Evolutionary conservation across 2,113 vertebrate genomes (phyloP).

Genomic region (Excalfactoria chinensis): DNA sequence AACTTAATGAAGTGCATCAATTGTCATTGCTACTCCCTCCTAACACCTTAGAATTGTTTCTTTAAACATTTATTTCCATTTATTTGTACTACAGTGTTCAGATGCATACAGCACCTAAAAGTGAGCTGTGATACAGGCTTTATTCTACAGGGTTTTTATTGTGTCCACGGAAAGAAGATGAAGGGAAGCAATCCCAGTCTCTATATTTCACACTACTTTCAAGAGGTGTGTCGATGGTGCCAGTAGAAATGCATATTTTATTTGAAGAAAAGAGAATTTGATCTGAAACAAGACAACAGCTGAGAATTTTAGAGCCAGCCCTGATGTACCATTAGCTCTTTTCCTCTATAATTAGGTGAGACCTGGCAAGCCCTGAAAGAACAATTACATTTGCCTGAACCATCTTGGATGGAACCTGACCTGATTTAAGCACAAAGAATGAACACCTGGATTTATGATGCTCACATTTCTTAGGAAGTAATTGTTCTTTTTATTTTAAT

Average conservation of each 20-base stretch:
- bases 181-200: neutral
- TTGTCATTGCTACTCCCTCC: neutral
- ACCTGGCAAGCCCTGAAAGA: neutral
- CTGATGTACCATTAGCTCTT: neutral
- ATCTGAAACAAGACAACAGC: neutral
- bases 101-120: neutral
- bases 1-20: neutral
- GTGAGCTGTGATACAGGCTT: fast-evolving
- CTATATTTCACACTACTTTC: neutral
- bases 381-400: neutral
- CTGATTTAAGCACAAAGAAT: neutral
- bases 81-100: fast-evolving
- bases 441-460: neutral
- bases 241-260: neutral
- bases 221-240: neutral
- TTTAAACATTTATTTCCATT: neutral
- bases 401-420: neutral
- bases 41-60: neutral
- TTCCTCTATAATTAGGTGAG: neutral
- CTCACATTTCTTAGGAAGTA: neutral
- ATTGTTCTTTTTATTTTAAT: neutral
- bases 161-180: neutral
- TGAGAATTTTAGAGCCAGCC: neutral
- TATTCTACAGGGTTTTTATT: neutral
- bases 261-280: neutral